Evolutionary conservation across 2,888 invertebrate species (phyloP), one percentile per base, ranked within the genome.

Genomic region (Xestoiulus laeticollis): DNA sequence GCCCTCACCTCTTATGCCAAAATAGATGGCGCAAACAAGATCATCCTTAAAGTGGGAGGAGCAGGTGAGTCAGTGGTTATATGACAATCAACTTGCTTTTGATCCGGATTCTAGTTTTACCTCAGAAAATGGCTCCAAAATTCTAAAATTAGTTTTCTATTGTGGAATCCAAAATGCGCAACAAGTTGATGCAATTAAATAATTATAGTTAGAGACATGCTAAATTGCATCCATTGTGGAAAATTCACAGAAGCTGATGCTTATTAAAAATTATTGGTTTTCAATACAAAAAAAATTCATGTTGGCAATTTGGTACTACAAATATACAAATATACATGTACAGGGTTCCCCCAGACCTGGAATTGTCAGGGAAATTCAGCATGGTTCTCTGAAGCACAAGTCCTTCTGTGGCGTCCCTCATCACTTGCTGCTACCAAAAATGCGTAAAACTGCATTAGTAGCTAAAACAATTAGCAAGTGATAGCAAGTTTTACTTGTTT

Each of bases 1-100:
- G 88, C 89, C 26, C 68, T 90, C n/a, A 89, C 90, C 16, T 90
- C 90, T 26, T 90, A 89, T 85, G 89, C 89, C 26, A 89, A 90
- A 88, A 89, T 90, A 82, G 87, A 89, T 48, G 89, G 89, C 19
- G 90, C 90, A 84, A 90, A 90, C 89, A 88, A 89, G 22, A 87
- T 90, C 26, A 88, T 88, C 33, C 88, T 90, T 82, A 89, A 89
- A 88, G 89, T 90, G 19, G 88, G 88, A 26, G 87, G 38, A 32
- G 85, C 30, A 85, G 83, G 87, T 87, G 38, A 87, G 87, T 85
- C 26, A 5, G 86, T 16, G 26, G 0, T 68, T 68, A 1, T 14
- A 33, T 12, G 0, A 68, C 26, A 83, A 38, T 38, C 19, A 84
- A 38, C 38, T 84, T 32, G n/a, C 32, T 38, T 26, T 84, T 5